Evolutionary conservation across 2,113 vertebrate species (phyloP).

Genomic region (Crotophaga sulcirostris): DNA sequence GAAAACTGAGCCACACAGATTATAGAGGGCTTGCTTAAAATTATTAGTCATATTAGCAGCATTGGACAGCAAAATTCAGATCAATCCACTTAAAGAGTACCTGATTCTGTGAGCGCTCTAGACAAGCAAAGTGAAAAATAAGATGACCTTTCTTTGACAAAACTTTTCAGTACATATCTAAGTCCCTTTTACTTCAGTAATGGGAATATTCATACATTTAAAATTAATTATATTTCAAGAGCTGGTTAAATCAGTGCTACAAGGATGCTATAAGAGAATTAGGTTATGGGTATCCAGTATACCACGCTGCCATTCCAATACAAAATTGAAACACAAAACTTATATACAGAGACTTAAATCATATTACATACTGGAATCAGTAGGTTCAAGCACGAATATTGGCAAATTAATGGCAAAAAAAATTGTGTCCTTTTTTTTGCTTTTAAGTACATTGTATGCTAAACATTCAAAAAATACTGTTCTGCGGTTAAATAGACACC

Average conservation of each 20-base stretch:
- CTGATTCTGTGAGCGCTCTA: background rate
- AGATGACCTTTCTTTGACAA: background rate
- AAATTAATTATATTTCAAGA: background rate
- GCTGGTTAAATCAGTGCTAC: background rate
- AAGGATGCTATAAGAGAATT: background rate
- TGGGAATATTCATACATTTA: background rate
- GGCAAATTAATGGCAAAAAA: background rate
- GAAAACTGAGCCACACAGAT: background rate
- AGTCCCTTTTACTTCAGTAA: background rate
- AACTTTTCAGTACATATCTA: background rate
- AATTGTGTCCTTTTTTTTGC: background rate
- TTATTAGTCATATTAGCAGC: background rate
- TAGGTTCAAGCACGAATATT: background rate
- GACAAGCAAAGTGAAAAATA: background rate
- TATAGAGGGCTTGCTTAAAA: background rate
- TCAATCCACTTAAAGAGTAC: background rate
- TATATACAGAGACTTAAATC: background rate
- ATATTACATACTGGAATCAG: background rate
- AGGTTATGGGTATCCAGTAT: background rate
- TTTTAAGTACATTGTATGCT: background rate
- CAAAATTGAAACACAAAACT: background rate
- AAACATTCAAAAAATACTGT: background rate
- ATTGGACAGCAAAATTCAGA: background rate
- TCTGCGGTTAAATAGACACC: slow-evolving; percentile 26
- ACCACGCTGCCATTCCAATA: background rate